A percentile compares a stretch with the other conserved stretches of the same genome.
phyloP scores from a whole-genome alignment of 2,888 invertebrate species.

The Aleiodes leptofemur region DNA sequence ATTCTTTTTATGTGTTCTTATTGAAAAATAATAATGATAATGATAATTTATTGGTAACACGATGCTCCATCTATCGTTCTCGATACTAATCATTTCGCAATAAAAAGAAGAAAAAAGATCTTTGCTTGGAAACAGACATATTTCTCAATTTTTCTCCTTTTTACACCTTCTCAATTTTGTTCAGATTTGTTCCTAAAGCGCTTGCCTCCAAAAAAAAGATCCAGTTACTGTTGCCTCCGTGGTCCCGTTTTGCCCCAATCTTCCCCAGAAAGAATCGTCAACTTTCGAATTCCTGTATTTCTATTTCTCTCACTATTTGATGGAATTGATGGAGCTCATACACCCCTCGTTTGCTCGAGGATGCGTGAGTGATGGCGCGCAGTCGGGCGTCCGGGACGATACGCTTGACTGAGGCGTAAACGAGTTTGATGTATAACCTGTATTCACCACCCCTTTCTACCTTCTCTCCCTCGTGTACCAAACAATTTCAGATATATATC shows the following conservation, averaged over 20 bases:
- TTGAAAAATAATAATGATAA: too few species aligned
- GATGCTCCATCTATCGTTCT: too few species aligned
- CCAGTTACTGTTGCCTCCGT: neutral
- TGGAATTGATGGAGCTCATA: slow-evolving; percentile 67
- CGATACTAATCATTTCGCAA: too few species aligned
- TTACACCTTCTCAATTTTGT: too few species aligned
- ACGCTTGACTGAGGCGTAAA: slow-evolving; percentile 51
- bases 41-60: too few species aligned
- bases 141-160: too few species aligned
- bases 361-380: slow-evolving; percentile 36
- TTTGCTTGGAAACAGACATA: too few species aligned
- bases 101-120: too few species aligned
- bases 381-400: slow-evolving; percentile 27
- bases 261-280: too few species aligned
- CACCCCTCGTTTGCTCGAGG: slow-evolving; percentile 61
- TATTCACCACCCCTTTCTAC: neutral
- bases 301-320: slow-evolving; percentile 46
- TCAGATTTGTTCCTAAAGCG: too few species aligned
- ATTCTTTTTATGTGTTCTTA: too few species aligned
- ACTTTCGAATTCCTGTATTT: neutral
- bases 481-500: slow-evolving; percentile 71
- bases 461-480: slow-evolving; percentile 17
- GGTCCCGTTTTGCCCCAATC: neutral
- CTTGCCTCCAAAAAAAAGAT: neutral
- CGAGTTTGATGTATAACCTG: slow-evolving; percentile 70